Percentiles rank a stretch among this genome's conserved stretches.
phyloP scores from a whole-genome alignment of 2,797 vertebrate genomes.

The Poecile montanus region DNA sequence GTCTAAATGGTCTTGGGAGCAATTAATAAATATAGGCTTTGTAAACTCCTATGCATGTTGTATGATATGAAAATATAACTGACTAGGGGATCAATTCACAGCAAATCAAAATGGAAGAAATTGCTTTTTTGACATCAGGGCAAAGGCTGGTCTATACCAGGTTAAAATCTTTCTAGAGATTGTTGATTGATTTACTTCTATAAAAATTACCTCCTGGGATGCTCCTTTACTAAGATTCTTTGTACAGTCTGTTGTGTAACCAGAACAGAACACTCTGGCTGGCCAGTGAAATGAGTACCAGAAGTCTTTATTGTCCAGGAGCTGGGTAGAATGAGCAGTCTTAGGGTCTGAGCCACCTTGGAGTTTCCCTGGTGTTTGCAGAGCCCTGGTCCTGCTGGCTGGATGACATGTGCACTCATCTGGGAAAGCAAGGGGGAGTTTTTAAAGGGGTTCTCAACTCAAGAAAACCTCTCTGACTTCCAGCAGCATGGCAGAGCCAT shows the following conservation, averaged over 20 bases:
- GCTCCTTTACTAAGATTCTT: background rate
- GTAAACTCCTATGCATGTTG: background rate
- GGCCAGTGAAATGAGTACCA: background rate
- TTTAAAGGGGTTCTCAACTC: background rate
- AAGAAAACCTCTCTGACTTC: background rate
- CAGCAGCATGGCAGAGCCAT: background rate
- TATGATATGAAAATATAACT: background rate
- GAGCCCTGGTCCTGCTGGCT: background rate
- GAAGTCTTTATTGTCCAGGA: background rate
- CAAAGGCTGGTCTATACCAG: background rate
- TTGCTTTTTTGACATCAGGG: background rate
- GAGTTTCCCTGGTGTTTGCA: background rate
- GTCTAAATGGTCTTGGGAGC: background rate
- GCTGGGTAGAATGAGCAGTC: background rate
- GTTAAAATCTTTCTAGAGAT: background rate
- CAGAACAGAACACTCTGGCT: background rate
- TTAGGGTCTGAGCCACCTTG: background rate
- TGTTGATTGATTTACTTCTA: background rate
- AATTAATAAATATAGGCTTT: background rate
- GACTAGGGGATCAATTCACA: background rate
- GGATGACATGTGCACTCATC: background rate
- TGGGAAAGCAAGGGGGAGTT: background rate
- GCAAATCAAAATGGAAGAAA: background rate
- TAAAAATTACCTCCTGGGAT: background rate
- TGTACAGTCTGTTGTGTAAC: background rate